Base-by-base conservation (phyloP, 2,113 vertebrate species). In the Uropsilus gracilis region DNA sequence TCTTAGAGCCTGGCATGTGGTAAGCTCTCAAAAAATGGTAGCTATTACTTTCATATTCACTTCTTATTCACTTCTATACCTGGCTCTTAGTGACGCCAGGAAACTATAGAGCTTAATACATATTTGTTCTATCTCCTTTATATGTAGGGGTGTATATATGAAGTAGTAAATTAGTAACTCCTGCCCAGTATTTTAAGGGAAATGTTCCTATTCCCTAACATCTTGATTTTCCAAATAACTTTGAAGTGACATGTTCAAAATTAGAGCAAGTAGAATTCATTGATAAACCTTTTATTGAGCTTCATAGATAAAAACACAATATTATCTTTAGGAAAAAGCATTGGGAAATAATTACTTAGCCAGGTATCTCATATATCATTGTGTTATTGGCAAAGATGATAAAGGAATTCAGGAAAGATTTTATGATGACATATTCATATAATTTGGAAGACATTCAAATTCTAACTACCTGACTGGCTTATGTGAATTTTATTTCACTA, bases 21-120 rank as follows among this genome's bases (percentile, higher is more conserved):
- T 95, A 94, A 95, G 30, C 46, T 73, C 94, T 96, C 64, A 77
- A 39, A 68, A 77, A 91, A 57, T 90, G n/a, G 22, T 72, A 84
- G 72, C 53, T 94, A 10, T 94, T 86, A 50, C 37, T 87, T 92
- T 82, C 81, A 95, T 39, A 75, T 80, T 95, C 30, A 76, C 9
- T 46, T 87, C 57, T 84, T n/a, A n/a, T n/a, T n/a, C n/a, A 80
- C 9, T 42, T 82, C 44, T 83, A 0, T 90, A 30, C 78, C 28
- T 26, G 86, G 44, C 48, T 89, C 76, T 90, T 93, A 95, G 48
- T 61, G 77, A 32, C 94, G 48, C 76, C 64, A 90, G 37, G 68
- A 86, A 92, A 77, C 72, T 71, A 28, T 78, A 76, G 87, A 16
- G 55, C 48, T 76, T 75, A 86, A 53, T 95, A 71, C 80, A 86